phyloP scores from a whole-genome alignment of 1,140 invertebrate species.

The Orchestia grillus region DNA sequence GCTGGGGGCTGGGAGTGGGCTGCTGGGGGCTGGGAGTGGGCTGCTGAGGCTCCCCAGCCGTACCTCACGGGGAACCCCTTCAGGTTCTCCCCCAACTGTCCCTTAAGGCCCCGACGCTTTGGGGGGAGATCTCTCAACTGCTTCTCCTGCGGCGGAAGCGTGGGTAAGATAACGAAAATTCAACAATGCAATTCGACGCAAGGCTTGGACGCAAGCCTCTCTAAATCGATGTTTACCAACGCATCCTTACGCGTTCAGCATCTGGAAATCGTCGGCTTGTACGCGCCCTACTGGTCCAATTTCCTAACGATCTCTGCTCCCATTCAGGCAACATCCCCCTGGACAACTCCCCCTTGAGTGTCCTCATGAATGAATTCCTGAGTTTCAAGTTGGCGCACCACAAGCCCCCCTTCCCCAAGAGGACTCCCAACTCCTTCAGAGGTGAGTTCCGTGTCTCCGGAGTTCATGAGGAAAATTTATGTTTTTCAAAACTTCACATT shows the following conservation, averaged over 20 bases:
- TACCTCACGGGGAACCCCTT: too few species aligned
- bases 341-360: neutral
- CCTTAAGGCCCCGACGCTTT: too few species aligned
- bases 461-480: neutral
- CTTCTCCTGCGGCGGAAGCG: neutral
- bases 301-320: neutral
- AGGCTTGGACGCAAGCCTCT: neutral
- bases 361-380: constrained; percentile 13
- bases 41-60: too few species aligned
- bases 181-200: neutral
- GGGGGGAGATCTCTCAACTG: too few species aligned
- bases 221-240: too few species aligned
- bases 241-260: neutral
- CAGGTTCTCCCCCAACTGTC: too few species aligned
- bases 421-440: neutral
- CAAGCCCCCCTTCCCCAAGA: neutral
- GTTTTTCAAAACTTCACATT: too few species aligned
- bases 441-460: neutral
- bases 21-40: too few species aligned
- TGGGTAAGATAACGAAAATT: neutral
- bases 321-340: constrained; percentile 1
- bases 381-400: neutral
- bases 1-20: too few species aligned
- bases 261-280: neutral
- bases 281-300: too few species aligned